A percentile compares a stretch with the other conserved stretches of the same genome.
These are phyloP conservation scores for Drosophila phalerata DNA, from an alignment of 2,888 invertebrate genomes.

Conservation along the genomic window DNA sequence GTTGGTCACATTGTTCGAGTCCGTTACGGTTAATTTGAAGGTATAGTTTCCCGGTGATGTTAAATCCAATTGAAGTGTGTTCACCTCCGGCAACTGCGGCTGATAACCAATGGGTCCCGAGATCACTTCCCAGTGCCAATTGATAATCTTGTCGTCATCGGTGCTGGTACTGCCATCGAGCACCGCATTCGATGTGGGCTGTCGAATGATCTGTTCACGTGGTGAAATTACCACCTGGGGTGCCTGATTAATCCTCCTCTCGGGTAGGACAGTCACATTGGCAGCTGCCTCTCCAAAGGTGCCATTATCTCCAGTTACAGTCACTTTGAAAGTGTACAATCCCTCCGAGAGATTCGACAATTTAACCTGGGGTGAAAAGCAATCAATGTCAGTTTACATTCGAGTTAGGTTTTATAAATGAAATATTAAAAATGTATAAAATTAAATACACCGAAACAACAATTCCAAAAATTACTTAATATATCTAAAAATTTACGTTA, in stretches of 20 bases:
- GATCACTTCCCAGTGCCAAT: slow-evolving; percentile 97
- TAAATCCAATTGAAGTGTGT: slow-evolving; percentile 94
- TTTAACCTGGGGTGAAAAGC: slow-evolving; percentile 87
- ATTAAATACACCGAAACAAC: no score
- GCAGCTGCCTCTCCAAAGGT: slow-evolving; percentile 93
- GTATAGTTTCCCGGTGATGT: slow-evolving; percentile 95
- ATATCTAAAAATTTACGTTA: no score
- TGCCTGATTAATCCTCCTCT: slow-evolving; percentile 92
- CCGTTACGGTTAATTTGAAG: slow-evolving; percentile 95
- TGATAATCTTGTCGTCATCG: slow-evolving; percentile 93
- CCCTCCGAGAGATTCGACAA: slow-evolving; percentile 94
- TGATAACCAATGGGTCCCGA: slow-evolving; percentile 95
- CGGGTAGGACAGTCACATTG: slow-evolving; percentile 95
- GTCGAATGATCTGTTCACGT: slow-evolving; percentile 93
- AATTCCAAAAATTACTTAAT: no score
- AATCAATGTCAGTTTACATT: no score
- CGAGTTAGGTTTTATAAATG: no score
- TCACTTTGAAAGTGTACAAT: slow-evolving; percentile 93
- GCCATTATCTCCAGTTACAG: slow-evolving; percentile 91
- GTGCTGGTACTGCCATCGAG: slow-evolving; percentile 93
- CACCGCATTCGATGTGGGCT: slow-evolving; percentile 95
- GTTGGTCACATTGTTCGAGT: slow-evolving; percentile 94
- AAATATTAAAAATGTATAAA: no score
- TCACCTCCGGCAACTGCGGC: slow-evolving; percentile 91
- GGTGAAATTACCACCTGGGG: slow-evolving; percentile 95